phyloP scores from a whole-genome alignment of 2,888 invertebrate species.

The Sminthurinus aureus region DNA sequence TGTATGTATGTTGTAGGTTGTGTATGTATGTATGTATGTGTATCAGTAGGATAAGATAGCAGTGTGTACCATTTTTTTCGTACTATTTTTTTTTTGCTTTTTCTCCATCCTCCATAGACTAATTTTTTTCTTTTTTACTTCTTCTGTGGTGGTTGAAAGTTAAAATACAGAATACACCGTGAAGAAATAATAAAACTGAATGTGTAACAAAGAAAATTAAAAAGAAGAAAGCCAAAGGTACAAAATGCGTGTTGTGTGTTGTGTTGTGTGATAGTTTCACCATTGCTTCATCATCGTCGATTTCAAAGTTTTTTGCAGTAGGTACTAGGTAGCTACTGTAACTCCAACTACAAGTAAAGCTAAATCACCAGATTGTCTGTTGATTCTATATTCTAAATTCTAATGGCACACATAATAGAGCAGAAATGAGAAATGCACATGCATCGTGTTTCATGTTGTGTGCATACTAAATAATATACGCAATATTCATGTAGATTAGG shows the following conservation, averaged over 20 bases:
- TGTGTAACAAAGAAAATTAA: too few relatives aligned
- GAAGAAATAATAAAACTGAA: neutral
- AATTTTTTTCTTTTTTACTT: neutral
- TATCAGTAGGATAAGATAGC: neutral
- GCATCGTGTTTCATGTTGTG: neutral
- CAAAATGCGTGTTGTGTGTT: neutral
- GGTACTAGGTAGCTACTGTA: too few relatives aligned
- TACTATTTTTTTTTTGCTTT: neutral
- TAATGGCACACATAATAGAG: slow-evolving; percentile 27
- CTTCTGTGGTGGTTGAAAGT: neutral
- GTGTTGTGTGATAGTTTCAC: neutral
- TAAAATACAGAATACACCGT: neutral
- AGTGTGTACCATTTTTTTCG: neutral
- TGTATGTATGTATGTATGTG: too few relatives aligned
- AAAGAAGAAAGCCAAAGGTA: neutral
- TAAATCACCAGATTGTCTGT: neutral
- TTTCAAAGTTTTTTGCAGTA: slow-evolving; percentile 7
- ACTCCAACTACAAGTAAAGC: too few relatives aligned
- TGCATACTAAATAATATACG: too few relatives aligned
- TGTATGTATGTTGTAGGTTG: too few relatives aligned
- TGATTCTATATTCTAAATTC: too few relatives aligned
- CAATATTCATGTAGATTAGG: slow-evolving; percentile 18
- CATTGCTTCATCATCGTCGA: slow-evolving; percentile 4
- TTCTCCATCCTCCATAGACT: neutral
- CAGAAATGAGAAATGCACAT: neutral